Conservation (phyloP, 2,888 invertebrate genomes). For the Slavum lentiscoides region DNA sequence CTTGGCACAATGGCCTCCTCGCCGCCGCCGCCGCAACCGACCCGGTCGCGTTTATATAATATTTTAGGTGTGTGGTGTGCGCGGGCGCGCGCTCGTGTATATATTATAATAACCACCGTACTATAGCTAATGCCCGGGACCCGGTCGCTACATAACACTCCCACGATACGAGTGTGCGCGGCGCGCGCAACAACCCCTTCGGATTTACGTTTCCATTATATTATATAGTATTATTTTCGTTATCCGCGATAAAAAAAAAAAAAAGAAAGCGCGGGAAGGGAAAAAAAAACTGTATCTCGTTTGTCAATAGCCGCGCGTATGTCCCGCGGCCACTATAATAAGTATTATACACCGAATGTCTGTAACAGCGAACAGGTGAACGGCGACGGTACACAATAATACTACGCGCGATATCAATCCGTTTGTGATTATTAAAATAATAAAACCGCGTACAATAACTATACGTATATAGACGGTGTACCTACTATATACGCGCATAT, state of each 20-base stretch:
- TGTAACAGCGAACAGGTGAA: constrained; percentile 50
- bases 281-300: constrained; percentile 35
- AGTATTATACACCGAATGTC: too few species aligned
- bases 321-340: constrained; percentile 38
- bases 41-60: constrained; percentile 6
- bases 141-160: constrained; percentile 34
- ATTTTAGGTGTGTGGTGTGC: background rate
- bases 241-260: background rate
- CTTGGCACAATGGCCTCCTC: constrained; percentile 44
- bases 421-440: too few species aligned
- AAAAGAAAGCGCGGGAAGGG: background rate
- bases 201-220: constrained; percentile 11
- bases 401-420: too few species aligned
- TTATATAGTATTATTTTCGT: background rate
- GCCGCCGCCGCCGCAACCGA: background rate
- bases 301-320: constrained; percentile 3
- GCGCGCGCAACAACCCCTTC: constrained; percentile 24
- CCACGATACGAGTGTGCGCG: constrained; percentile 25
- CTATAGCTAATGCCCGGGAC: constrained; percentile 46
- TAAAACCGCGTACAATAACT: too few species aligned
- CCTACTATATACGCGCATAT: too few species aligned
- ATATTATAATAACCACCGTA: constrained; percentile 21
- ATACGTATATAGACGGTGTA: too few species aligned
- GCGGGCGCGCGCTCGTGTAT: background rate
- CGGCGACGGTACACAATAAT: too few species aligned